These are phyloP conservation scores for Mylabris sibirica DNA, from an alignment of 2,888 invertebrate genomes.

Conservation along the genomic window DNA sequence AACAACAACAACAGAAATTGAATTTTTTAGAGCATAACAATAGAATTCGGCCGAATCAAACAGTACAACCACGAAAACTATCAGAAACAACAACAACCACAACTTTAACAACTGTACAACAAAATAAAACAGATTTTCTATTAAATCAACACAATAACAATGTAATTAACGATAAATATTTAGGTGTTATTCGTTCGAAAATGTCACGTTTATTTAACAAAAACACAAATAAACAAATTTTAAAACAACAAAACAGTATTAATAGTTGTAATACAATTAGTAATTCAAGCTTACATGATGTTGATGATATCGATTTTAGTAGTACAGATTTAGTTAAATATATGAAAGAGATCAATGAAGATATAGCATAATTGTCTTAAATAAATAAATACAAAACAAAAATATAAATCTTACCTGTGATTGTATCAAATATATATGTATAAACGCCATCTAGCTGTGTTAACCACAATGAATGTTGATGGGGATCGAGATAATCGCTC, in stretches of 20 bases:
- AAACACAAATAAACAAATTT: slow-evolving; percentile 13
- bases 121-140: background rate
- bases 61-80: slow-evolving; percentile 10
- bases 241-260: slow-evolving; percentile 20
- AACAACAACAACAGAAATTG: background rate
- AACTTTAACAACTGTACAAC: slow-evolving; percentile 9
- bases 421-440: background rate
- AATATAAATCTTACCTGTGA: background rate
- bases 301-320: slow-evolving; percentile 73
- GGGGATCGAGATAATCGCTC: background rate
- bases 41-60: slow-evolving; percentile 18
- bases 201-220: slow-evolving; percentile 25
- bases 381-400: background rate
- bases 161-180: slow-evolving; percentile 6
- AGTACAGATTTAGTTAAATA: slow-evolving; percentile 73
- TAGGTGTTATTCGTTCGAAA: slow-evolving; percentile 33
- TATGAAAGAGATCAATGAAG: slow-evolving; percentile 72
- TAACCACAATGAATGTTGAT: too few relatives aligned
- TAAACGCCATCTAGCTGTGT: too few relatives aligned
- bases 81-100: slow-evolving; percentile 12
- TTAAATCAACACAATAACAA: background rate
- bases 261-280: slow-evolving; percentile 65
- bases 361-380: slow-evolving; percentile 19
- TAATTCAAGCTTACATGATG: slow-evolving; percentile 77
- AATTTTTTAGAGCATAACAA: slow-evolving; percentile 19